A percentile compares a stretch with the other conserved stretches of the same genome.
Evolutionary conservation across 2,113 vertebrate genomes (phyloP).

Genomic region (Tympanuchus pallidicinctus): DNA sequence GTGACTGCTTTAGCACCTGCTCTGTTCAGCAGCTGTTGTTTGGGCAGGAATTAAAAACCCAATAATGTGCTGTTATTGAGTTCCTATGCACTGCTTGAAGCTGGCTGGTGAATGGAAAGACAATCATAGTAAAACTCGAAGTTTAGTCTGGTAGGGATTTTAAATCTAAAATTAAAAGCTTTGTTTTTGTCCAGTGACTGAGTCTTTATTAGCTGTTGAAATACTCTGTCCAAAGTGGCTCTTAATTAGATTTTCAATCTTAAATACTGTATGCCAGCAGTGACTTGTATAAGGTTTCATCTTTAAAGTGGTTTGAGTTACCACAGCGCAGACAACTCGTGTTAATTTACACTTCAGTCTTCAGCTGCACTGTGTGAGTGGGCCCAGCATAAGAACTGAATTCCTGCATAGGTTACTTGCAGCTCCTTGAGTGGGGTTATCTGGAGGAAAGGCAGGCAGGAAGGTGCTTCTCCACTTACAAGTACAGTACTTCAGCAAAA

Average conservation of each 20-base stretch:
- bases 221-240: neutral
- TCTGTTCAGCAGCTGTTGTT: neutral
- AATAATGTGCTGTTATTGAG: neutral
- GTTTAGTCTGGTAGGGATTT: neutral
- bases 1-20: neutral
- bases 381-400: neutral
- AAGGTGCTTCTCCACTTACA: conserved; percentile 57
- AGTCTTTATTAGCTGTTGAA: neutral
- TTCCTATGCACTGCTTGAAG: neutral
- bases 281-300: neutral
- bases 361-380: too few relatives aligned
- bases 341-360: neutral
- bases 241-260: conserved; percentile 8
- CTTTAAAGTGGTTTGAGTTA: neutral
- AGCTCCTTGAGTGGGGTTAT: conserved; percentile 3
- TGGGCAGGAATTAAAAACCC: neutral
- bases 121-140: neutral
- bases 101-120: neutral
- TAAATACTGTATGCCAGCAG: neutral
- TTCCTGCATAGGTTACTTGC: neutral
- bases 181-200: neutral
- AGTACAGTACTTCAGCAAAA: conserved; percentile 54
- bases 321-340: neutral
- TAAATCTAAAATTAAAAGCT: neutral
- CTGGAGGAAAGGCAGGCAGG: conserved; percentile 44